These are phyloP conservation scores for Picus viridis DNA, from an alignment of 2,797 vertebrate genomes.

Conservation along the genomic window DNA sequence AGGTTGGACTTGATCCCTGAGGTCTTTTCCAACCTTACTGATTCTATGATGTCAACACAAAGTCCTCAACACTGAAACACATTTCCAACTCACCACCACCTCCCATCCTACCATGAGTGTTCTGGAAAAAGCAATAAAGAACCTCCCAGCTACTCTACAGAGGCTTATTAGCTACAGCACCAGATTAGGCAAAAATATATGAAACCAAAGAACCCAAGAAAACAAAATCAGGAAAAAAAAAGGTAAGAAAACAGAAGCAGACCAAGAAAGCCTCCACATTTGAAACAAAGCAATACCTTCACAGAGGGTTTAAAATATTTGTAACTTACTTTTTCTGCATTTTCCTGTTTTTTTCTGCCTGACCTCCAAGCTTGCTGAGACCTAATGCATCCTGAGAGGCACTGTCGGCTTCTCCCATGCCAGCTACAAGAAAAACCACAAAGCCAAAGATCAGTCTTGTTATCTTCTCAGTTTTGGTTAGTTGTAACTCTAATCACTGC, in stretches of 20 bases:
- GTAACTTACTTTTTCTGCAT: conserved; percentile 95
- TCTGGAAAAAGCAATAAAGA: not conserved
- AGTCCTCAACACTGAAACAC: not conserved
- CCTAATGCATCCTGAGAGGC: conserved; percentile 88
- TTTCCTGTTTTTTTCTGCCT: conserved; percentile 94
- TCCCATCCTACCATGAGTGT: not conserved
- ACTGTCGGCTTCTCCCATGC: conserved; percentile 85
- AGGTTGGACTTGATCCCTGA: not conserved
- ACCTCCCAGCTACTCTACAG: not conserved
- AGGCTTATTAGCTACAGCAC: not conserved
- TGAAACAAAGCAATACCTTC: not conserved
- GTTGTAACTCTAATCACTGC: not conserved
- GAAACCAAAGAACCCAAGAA: not conserved
- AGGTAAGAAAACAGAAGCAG: not conserved
- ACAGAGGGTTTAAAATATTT: not conserved
- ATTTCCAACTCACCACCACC: not conserved
- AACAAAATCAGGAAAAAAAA: not conserved
- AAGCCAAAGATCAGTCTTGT: not conserved
- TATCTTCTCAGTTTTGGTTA: not conserved
- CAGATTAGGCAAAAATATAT: not conserved
- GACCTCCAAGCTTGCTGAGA: conserved; percentile 89
- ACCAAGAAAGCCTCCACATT: not conserved
- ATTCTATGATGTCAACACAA: not conserved
- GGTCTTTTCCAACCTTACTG: not conserved
- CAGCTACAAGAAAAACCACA: conserved; percentile 73